Evolutionary conservation across 2,113 vertebrate species (phyloP), one percentile per base, ranked within the genome.

Genomic region (Paedocypris sp.): DNA sequence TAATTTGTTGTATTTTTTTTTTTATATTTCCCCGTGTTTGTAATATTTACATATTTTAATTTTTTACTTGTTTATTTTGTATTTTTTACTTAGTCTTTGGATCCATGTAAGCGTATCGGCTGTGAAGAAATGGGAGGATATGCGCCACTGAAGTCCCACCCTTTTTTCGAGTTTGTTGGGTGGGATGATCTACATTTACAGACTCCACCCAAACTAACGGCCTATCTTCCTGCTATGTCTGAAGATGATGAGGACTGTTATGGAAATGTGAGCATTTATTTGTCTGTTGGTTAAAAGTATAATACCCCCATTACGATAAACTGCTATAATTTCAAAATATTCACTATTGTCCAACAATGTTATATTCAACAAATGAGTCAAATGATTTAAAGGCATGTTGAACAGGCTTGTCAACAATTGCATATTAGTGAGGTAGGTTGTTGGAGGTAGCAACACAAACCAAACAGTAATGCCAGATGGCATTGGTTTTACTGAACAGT

Each of bases 231-330:
- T 2, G 95, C 95, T 25, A 99, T 99, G 95, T 97, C 95, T 0
- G 95, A 99, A 66, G 94, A 99, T 26, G 95, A 99, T 11, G 95
- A 99, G 75, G 95, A 99, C 79, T 99, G 93, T 83, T 99, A 99
- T 1, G 95, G 95, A 78, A 99, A 99, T 7, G 95, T 98, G 82
- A 82, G 88, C n/a, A n/a, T n/a, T n/a, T n/a, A n/a, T n/a, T n/a
- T n/a, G n/a, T n/a, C n/a, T n/a, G n/a, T n/a, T n/a, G n/a, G n/a
- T n/a, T n/a, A n/a, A n/a, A n/a, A n/a, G n/a, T n/a, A n/a, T n/a
- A n/a, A n/a, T n/a, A n/a, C n/a, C n/a, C n/a, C n/a, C n/a, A n/a
- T n/a, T n/a, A n/a, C n/a, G n/a, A n/a, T n/a, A n/a, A n/a, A n/a
- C n/a, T n/a, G n/a, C n/a, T n/a, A n/a, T n/a, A n/a, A n/a, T n/a